Evolutionary conservation across 2,113 vertebrate genomes (phyloP).

Genomic region (Elanoides forficatus): DNA sequence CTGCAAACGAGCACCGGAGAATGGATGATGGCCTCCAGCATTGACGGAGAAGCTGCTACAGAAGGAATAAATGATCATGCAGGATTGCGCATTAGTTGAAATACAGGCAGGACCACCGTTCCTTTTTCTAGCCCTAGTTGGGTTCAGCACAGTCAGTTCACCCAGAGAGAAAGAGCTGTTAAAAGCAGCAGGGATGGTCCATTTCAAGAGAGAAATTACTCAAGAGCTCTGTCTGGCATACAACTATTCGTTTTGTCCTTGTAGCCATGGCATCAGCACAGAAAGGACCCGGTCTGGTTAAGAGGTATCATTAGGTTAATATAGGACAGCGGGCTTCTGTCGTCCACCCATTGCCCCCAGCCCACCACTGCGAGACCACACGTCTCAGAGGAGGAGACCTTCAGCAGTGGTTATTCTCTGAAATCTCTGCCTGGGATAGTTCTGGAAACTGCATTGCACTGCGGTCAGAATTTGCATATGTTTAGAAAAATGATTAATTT

Average conservation of each 20-base stretch:
- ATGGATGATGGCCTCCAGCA: neutral
- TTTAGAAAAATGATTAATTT: neutral
- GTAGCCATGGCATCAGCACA: neutral
- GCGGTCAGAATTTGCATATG: neutral
- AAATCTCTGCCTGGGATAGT: neutral
- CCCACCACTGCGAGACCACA: accelerated
- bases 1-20: neutral
- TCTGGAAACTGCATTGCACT: neutral
- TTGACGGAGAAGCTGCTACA: neutral
- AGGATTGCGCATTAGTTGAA: neutral
- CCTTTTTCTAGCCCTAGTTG: neutral
- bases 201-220: neutral
- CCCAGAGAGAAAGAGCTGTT: neutral
- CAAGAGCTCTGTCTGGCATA: neutral
- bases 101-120: neutral
- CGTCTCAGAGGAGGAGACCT: accelerated
- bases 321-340: neutral
- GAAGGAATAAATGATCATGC: neutral
- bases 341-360: accelerated
- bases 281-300: neutral
- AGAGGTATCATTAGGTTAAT: neutral
- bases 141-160: neutral
- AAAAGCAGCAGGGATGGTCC: neutral
- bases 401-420: neutral
- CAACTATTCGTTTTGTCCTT: neutral